Evolutionary conservation across 2,113 vertebrate species (phyloP).

Genomic region (Porphyrio hochstetteri): DNA sequence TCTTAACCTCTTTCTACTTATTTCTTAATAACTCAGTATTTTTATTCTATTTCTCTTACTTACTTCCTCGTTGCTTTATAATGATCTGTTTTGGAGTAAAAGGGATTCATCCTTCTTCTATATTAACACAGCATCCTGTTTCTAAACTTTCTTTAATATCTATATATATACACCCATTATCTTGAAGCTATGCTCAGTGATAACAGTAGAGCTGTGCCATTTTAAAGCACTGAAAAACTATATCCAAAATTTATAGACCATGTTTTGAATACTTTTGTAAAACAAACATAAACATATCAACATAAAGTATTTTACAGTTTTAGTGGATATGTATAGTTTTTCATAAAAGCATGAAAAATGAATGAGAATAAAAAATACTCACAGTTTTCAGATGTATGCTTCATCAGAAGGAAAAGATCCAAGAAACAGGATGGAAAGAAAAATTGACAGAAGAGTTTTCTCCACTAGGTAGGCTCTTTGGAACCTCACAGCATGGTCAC

Average conservation of each 20-base stretch:
- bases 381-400: not conserved
- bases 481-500: not conserved
- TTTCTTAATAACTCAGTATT: not conserved
- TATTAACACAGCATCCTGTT: not conserved
- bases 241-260: not conserved
- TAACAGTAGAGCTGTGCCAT: not conserved
- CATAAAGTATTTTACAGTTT: not conserved
- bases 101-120: not conserved
- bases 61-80: not conserved
- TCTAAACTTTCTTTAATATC: not conserved
- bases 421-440: not conserved
- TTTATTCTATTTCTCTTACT: not conserved
- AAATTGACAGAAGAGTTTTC: not conserved
- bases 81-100: not conserved
- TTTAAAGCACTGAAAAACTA: not conserved
- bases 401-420: not conserved
- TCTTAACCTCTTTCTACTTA: not conserved
- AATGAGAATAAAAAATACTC: not conserved
- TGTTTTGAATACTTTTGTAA: not conserved
- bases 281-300: not conserved
- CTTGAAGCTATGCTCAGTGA: not conserved
- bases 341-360: not conserved
- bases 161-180: not conserved
- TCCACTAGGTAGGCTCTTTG: not conserved
- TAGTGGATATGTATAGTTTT: not conserved